phyloP scores from a whole-genome alignment of 2,797 vertebrate species.

The Clamator glandarius region DNA sequence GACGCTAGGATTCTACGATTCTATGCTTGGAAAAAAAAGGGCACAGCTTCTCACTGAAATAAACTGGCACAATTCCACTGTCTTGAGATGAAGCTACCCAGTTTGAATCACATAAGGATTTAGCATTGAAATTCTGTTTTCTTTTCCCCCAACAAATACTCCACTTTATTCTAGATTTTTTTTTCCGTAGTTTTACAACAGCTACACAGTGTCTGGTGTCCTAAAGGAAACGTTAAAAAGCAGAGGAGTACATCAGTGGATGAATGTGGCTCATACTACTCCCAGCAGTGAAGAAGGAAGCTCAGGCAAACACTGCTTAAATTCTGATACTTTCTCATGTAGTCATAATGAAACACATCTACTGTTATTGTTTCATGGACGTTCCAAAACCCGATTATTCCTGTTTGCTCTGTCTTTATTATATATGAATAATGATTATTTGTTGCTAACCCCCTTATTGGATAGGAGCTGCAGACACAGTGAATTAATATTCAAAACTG shows the following conservation, averaged over 20 bases:
- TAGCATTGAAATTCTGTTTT: not conserved
- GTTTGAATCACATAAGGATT: not conserved
- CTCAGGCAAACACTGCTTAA: not conserved
- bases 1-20: too few species aligned
- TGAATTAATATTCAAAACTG: not conserved
- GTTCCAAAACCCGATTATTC: not conserved
- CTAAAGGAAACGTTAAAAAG: not conserved
- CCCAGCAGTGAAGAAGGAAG: not conserved
- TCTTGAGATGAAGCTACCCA: not conserved
- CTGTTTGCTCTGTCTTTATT: not conserved
- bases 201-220: not conserved
- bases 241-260: not conserved
- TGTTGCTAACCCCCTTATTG: not conserved
- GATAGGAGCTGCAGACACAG: not conserved
- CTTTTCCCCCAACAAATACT: fast-evolving
- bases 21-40: not conserved
- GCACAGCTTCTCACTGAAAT: not conserved
- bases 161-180: not conserved
- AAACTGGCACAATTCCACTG: not conserved
- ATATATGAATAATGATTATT: not conserved
- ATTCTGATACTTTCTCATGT: not conserved
- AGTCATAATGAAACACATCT: not conserved
- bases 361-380: not conserved
- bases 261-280: not conserved
- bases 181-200: not conserved